Conservation (phyloP, 2,888 invertebrate genomes). For the Stramonita haemastoma region DNA sequence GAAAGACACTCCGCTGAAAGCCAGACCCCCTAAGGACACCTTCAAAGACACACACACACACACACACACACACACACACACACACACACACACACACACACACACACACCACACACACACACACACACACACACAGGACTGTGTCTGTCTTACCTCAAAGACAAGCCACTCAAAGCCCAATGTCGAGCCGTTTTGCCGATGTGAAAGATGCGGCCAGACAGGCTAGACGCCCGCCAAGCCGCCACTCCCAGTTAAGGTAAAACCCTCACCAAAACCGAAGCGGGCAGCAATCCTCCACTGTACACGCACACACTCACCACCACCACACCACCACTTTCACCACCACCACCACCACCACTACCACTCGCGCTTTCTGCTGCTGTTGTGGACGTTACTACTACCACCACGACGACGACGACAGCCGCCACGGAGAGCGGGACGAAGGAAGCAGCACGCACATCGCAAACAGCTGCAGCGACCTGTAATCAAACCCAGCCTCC, state of each 20-base stretch:
- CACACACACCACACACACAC: not conserved
- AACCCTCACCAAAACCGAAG: not conserved
- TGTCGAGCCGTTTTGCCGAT: conserved; percentile 23
- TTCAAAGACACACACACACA: not conserved
- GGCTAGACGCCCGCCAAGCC: not conserved
- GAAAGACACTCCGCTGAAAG: no score
- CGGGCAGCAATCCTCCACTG: not conserved
- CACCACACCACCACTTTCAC: not conserved
- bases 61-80: not conserved
- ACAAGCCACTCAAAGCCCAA: conserved; percentile 25
- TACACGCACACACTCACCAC: not conserved
- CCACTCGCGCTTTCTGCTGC: not conserved
- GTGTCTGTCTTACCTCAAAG: conserved; percentile 8
- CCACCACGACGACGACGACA: not conserved
- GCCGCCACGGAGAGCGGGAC: not conserved
- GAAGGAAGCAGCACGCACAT: conserved; percentile 3
- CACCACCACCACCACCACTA: not conserved
- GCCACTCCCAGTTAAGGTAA: not conserved
- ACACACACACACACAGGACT: not conserved
- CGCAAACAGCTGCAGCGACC: not conserved
- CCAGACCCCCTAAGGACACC: no score
- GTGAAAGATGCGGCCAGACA: not conserved
- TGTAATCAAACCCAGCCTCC: not conserved
- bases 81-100: conserved; percentile 1
- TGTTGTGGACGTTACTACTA: not conserved